Conservation (phyloP, 2,888 invertebrate species). For the Abrostola tripartita region DNA sequence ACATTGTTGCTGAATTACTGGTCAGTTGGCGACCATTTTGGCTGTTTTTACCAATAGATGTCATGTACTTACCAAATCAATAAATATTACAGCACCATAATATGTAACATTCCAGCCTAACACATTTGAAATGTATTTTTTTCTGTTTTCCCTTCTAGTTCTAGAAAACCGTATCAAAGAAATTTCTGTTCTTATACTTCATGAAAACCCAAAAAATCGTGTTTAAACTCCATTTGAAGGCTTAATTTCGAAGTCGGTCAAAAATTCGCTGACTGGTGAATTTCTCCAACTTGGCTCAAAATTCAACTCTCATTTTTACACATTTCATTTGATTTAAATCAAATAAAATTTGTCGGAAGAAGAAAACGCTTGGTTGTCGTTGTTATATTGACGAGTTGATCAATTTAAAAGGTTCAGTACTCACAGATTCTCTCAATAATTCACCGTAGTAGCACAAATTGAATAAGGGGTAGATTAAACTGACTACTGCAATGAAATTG, state of each 20-base stretch:
- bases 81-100: no score
- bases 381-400: neutral
- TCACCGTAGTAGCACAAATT: constrained; percentile 69
- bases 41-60: no score
- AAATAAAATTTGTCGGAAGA: neutral
- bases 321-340: neutral
- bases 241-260: neutral
- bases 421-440: constrained; percentile 64
- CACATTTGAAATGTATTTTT: no score
- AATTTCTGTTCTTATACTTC: no score
- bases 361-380: neutral
- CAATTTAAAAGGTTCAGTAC: constrained; percentile 16
- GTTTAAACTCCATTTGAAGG: neutral
- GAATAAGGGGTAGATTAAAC: constrained; percentile 58
- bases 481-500: constrained; percentile 61
- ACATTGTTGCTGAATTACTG: no score
- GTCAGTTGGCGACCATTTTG: no score
- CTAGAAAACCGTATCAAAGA: no score
- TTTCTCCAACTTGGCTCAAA: neutral
- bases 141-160: no score
- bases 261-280: neutral
- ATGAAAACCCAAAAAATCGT: neutral
- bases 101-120: no score
- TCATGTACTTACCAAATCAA: no score
- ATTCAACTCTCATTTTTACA: no score